These are phyloP conservation scores for Anas bahamensis DNA, from an alignment of 2,797 vertebrate genomes.

Conservation along the genomic window DNA sequence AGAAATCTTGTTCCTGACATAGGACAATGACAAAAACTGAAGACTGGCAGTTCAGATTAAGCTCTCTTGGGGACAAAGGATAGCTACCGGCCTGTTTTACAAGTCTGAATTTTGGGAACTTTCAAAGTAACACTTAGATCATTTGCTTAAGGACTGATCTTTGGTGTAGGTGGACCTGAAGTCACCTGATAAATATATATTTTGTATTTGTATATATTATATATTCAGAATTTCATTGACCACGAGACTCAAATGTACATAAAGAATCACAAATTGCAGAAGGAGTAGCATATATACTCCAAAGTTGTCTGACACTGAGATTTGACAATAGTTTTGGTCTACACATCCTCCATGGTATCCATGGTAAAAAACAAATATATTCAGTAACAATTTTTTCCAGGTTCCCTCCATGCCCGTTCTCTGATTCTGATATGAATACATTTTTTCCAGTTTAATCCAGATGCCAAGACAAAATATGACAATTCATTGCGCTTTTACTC, in stretches of 20 bases:
- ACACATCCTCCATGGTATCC: neutral
- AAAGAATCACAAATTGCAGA: neutral
- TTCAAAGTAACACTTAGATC: neutral
- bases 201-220: too few relatives aligned
- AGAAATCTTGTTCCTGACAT: neutral
- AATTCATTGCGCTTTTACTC: neutral
- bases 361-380: fast-evolving
- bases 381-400: neutral
- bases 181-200: neutral
- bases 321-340: neutral
- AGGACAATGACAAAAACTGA: neutral
- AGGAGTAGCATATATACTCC: neutral
- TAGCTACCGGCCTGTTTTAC: neutral
- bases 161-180: neutral
- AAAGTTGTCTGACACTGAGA: neutral
- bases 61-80: neutral
- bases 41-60: neutral
- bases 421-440: neutral
- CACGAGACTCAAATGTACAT: neutral
- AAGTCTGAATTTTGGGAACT: neutral
- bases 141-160: neutral
- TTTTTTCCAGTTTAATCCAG: neutral
- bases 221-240: neutral
- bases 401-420: neutral
- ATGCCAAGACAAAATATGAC: neutral